Percentiles rank a stretch among this genome's conserved stretches.
These are phyloP conservation scores for Hydra vulgaris DNA, from an alignment of 30 jellyfish, hydroid and myxozoan species.

Conservation along the genomic window DNA sequence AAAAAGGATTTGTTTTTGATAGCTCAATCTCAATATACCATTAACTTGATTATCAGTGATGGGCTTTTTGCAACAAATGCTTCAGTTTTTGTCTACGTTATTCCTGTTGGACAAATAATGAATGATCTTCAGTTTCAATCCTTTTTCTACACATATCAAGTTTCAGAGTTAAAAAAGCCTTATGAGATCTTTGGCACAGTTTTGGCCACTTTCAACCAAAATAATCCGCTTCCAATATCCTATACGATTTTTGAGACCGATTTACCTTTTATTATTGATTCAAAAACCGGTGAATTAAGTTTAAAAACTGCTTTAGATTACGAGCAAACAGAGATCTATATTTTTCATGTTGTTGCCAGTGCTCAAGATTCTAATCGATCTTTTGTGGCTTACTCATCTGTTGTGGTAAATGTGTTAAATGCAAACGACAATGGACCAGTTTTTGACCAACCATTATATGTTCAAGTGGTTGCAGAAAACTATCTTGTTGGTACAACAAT, in stretches of 20 bases:
- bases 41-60: constrained; percentile 10
- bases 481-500: constrained; percentile 28
- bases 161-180: background rate
- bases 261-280: constrained; percentile 24
- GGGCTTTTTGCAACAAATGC: background rate
- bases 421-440: constrained; percentile 44
- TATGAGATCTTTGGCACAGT: background rate
- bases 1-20: background rate
- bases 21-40: background rate
- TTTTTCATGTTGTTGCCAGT: constrained; percentile 11
- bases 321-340: constrained; percentile 18
- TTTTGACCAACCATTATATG: background rate
- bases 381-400: background rate
- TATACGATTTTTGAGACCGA: constrained; percentile 18
- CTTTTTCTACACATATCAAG: background rate
- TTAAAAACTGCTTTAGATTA: constrained; percentile 26
- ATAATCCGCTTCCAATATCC: background rate
- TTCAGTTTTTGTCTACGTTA: background rate
- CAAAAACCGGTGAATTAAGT: constrained; percentile 30
- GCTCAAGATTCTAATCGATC: background rate
- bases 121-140: background rate
- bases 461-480: constrained; percentile 37
- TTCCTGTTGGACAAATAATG: background rate
- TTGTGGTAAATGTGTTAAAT: constrained; percentile 22
- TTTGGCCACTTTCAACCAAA: constrained; percentile 3